Evolutionary conservation across 2,113 vertebrate species (phyloP).

Genomic region (Sander lucioperca): DNA sequence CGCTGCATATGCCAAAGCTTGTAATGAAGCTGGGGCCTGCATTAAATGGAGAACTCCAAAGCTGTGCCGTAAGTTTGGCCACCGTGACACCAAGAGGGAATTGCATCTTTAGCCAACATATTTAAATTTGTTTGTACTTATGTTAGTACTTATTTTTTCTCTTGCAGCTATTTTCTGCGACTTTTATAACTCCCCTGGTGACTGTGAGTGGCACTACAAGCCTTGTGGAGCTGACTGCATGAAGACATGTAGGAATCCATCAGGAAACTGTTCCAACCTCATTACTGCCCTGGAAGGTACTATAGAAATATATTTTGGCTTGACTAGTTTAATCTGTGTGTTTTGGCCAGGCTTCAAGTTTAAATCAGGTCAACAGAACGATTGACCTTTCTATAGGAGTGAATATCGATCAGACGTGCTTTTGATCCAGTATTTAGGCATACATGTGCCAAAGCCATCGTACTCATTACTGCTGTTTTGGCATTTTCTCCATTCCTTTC

Average conservation of each 20-base stretch:
- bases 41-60: conserved; percentile 91
- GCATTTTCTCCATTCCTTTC: neutral
- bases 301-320: neutral
- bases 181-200: conserved; percentile 90
- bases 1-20: conserved; percentile 92
- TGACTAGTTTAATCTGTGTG: neutral
- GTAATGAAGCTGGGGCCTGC: conserved; percentile 88
- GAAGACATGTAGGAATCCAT: conserved; percentile 92
- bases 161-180: conserved; percentile 93
- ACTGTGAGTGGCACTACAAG: conserved; percentile 95
- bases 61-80: conserved; percentile 90
- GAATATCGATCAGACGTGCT: neutral
- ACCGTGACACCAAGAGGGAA: neutral
- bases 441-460: neutral
- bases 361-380: neutral
- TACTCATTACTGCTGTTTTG: too few species aligned
- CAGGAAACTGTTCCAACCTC: conserved; percentile 86
- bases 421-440: neutral
- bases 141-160: conserved; percentile 2
- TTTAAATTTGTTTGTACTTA: neutral
- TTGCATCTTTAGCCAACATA: neutral
- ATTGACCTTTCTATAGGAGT: neutral
- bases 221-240: conserved; percentile 91
- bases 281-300: conserved; percentile 90
- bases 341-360: neutral